Conservation (phyloP, 2,888 invertebrate genomes). For the Oasisia sp. region DNA sequence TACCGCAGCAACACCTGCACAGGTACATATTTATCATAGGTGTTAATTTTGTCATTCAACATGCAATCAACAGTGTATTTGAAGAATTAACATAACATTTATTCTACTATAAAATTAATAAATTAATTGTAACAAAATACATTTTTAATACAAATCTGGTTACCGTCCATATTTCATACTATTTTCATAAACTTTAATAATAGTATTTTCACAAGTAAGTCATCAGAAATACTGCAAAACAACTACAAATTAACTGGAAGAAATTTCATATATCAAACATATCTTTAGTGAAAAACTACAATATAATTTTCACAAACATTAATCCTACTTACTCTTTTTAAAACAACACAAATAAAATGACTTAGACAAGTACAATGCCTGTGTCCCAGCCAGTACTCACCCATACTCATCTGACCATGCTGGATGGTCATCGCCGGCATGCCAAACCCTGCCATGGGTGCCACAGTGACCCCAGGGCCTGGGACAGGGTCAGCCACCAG, state of each 20-base stretch:
- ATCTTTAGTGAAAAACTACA: too few relatives aligned
- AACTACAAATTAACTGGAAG: too few relatives aligned
- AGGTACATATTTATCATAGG: not conserved
- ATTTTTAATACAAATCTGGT: too few relatives aligned
- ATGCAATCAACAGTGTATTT: too few relatives aligned
- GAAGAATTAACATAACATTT: too few relatives aligned
- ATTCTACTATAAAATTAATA: too few relatives aligned
- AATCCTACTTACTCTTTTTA: too few relatives aligned
- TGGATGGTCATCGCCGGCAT: not conserved
- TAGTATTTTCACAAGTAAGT: not conserved
- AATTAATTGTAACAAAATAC: too few relatives aligned
- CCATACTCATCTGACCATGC: not conserved
- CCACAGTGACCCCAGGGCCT: conserved; percentile 43
- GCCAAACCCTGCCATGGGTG: not conserved
- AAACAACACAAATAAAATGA: not conserved
- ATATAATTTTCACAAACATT: too few relatives aligned
- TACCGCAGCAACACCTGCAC: conserved; percentile 19
- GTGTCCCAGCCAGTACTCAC: not conserved
- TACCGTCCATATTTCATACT: too few relatives aligned
- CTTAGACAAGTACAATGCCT: not conserved
- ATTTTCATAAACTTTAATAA: not conserved
- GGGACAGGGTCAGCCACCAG: conserved; percentile 63
- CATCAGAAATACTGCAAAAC: not conserved
- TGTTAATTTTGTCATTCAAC: too few relatives aligned
- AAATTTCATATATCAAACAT: too few relatives aligned